Base-by-base conservation (phyloP, 2,888 invertebrate species). In the Agriopis leucophaearia region DNA sequence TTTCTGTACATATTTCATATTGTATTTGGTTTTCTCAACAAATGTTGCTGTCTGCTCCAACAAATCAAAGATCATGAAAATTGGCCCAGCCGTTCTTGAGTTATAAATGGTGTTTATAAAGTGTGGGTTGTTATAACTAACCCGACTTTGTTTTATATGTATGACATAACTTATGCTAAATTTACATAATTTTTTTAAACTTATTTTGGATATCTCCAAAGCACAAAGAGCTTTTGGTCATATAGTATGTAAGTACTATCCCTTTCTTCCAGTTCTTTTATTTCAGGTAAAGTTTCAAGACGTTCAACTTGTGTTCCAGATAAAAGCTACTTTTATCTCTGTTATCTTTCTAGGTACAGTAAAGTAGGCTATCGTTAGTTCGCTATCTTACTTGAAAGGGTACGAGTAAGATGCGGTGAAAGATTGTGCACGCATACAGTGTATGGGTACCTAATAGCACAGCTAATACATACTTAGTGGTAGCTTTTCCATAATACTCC, bases 331-430 rank as follows among this genome's bases (percentile, higher is more conserved):
- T 54, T 52, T 63, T 63, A 54, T 55, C 52, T 42, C 15, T 44
- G 36, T 35, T 56, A 16, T 54, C 58, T n/a, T 27, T 58, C 47
- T 52, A 61, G 42, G 44, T 44, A 35, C 35, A 48, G 63, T 50
- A 59, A 63, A 67, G 58, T 67, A 63, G 63, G 63, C 42, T 67
- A 63, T 63, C 63, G 63, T 67, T 59, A 50, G 67, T 50, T 58
- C 63, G 63, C 59, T 63, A 59, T 59, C 63, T 60, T 50, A 27
- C 52, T 60, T 66, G 58, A 57, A 67, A 68, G 60, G 55, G 44
- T 61, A 59, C 58, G 59, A 65, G 44, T 61, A 59, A 62, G 59
- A 65, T 52, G 57, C 57, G 15, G 40, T 44, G 52, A 42, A 48
- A 67, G 66, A 67, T 63, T 48, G 54, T 55, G 47, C 55, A 67